Evolutionary conservation across 2,113 vertebrate genomes (phyloP), one percentile per base, ranked within the genome.

Genomic region (Poeciliopsis occidentalis): DNA sequence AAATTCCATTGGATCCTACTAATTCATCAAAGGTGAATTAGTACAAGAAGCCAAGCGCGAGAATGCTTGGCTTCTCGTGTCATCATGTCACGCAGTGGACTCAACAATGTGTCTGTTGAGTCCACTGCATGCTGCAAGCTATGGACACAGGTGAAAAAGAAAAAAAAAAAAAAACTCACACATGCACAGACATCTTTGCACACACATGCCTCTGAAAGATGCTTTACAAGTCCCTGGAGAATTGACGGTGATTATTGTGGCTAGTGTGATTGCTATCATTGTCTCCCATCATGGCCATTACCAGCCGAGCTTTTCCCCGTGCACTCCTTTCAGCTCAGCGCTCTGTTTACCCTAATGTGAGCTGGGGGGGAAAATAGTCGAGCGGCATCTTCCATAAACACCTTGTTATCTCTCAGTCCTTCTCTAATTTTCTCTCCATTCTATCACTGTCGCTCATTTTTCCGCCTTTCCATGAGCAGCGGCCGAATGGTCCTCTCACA

Each of bases 251-350:
- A 92, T 93, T 92, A 89, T 87, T 89, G 88, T 90, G 86, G 90
- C 90, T 90, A 83, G 82, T 8, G 80, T 89, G 90, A 93, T 92
- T 91, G 89, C 90, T 89, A 91, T 93, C 91, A 91, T 92, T 83
- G 89, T 87, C 85, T 87, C 85, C 90, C 85, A 90, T 93, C 89
- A 89, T 17, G 29, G 87, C 84, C 87, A 88, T 93, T 91, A 92
- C 84, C 87, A 80, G 80, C 31, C 4, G 82, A 80, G 86, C 82
- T 76, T 87, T 89, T 88, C 86, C 87, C 88, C 1, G 62, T 26
- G 77, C 37, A 76, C 83, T 87, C 74, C 79, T 83, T 87, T 89
- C 86, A 80, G 86, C 83, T 80, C 89, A 69, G 81, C 68, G 71
- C 84, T 85, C 85, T 92, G 87, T 91, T 93, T 92, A 90, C 90